phyloP scores from a whole-genome alignment of 2,113 vertebrate species.

The Typhlomys cinereus region DNA sequence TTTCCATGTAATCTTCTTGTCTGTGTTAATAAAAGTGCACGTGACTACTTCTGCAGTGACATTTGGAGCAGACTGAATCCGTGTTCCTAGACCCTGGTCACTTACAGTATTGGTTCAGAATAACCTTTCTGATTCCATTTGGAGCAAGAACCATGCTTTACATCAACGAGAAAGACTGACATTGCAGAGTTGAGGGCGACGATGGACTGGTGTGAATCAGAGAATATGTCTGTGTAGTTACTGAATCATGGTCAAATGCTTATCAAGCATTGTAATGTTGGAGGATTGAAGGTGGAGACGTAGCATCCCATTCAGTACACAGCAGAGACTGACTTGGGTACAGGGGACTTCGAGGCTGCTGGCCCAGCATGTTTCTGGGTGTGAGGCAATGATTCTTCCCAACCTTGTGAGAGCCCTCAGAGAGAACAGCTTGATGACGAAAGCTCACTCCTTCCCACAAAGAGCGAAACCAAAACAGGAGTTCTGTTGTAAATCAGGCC shows the following conservation, averaged over 20 bases:
- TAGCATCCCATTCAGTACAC: accelerated
- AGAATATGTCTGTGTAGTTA: accelerated
- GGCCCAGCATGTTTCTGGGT: background rate
- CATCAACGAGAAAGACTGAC: background rate
- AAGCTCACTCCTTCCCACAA: background rate
- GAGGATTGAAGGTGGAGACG: background rate
- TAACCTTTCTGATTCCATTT: background rate
- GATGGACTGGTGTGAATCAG: background rate
- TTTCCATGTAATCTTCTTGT: background rate
- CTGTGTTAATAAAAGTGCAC: background rate
- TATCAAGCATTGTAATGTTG: background rate
- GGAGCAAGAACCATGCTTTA: background rate
- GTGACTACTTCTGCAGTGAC: background rate
- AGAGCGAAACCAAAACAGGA: background rate
- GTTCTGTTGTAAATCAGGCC: background rate
- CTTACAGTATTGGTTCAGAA: background rate
- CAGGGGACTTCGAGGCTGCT: background rate
- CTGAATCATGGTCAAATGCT: background rate
- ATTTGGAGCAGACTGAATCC: background rate
- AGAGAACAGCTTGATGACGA: background rate
- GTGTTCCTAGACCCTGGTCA: background rate
- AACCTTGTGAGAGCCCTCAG: background rate
- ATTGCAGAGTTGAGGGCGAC: background rate
- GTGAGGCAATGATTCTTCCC: background rate
- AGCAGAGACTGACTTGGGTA: background rate